phyloP scores from a whole-genome alignment of 1,140 invertebrate species.

The Zaprionus capensis region DNA sequence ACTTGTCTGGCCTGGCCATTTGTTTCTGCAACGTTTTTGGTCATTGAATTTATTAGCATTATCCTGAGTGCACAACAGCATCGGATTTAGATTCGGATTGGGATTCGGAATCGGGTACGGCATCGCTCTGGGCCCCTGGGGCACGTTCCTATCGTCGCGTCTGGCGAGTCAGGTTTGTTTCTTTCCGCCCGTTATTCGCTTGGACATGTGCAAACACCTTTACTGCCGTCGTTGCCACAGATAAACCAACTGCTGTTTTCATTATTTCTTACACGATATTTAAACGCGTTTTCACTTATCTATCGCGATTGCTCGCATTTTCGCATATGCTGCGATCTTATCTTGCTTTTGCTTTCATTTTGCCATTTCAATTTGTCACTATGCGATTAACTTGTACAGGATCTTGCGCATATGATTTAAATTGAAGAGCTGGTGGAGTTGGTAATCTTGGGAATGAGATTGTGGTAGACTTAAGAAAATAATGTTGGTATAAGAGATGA shows the following conservation, averaged over 20 bases:
- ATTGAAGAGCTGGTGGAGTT: neutral
- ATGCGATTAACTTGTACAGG: constrained; percentile 53
- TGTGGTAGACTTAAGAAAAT: neutral
- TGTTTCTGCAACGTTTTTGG: constrained; percentile 64
- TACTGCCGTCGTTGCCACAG: constrained; percentile 55
- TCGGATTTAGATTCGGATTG: constrained; percentile 2
- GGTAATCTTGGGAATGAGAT: neutral
- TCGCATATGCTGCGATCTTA: constrained; percentile 27
- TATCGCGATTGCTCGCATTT: constrained; percentile 52
- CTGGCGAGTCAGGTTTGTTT: constrained; percentile 17
- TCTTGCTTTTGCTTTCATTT: constrained; percentile 20
- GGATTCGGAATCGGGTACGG: neutral
- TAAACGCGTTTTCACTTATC: constrained; percentile 58
- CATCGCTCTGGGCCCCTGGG: neutral
- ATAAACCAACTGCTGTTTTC: constrained; percentile 61
- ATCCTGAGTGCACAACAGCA: constrained; percentile 49
- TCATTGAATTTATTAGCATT: constrained; percentile 79
- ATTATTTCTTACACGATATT: constrained; percentile 35
- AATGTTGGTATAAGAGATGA: no score
- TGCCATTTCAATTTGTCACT: constrained; percentile 66
- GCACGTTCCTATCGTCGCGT: constrained; percentile 44
- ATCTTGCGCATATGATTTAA: neutral
- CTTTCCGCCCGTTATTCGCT: constrained; percentile 57
- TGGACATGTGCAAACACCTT: constrained; percentile 81
- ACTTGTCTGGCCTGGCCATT: constrained; percentile 56